A percentile compares a stretch with the other conserved stretches of the same genome.
Evolutionary conservation across 2,888 invertebrate species (phyloP).

Genomic region (Cantharis flavilabris): DNA sequence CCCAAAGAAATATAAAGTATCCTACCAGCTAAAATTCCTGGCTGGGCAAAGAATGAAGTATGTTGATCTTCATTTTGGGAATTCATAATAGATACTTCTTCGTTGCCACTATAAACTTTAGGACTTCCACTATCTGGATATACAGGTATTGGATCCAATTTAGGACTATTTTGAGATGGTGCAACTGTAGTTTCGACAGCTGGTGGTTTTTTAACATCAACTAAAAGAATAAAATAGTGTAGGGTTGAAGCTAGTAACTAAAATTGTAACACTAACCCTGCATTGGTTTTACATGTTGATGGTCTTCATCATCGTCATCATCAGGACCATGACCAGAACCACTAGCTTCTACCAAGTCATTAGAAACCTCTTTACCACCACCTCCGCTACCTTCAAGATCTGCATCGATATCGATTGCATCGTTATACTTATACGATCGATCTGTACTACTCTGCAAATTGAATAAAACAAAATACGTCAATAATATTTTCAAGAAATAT

Average conservation of each 20-base stretch:
- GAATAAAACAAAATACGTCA: not conserved
- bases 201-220: conserved; percentile 20
- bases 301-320: conserved; percentile 69
- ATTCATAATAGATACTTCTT: conserved; percentile 78
- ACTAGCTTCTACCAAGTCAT: conserved; percentile 71
- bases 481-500: not conserved
- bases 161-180: conserved; percentile 27
- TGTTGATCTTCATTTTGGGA: conserved; percentile 81
- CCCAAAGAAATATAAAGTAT: not conserved
- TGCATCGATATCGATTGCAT: conserved; percentile 78
- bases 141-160: conserved; percentile 10
- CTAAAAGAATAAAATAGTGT: conserved; percentile 4
- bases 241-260: not conserved
- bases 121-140: conserved; percentile 21
- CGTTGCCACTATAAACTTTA: conserved; percentile 45
- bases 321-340: conserved; percentile 85
- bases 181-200: conserved; percentile 32
- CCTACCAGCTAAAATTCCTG: conserved; percentile 88
- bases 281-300: conserved; percentile 21
- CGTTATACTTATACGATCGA: conserved; percentile 48
- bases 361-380: conserved; percentile 67
- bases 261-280: conserved; percentile 5
- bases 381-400: conserved; percentile 75
- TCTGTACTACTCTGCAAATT: conserved; percentile 34
- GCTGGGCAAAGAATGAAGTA: conserved; percentile 93